phyloP scores from a whole-genome alignment of 2,113 vertebrate species.

The Empidonax traillii region DNA sequence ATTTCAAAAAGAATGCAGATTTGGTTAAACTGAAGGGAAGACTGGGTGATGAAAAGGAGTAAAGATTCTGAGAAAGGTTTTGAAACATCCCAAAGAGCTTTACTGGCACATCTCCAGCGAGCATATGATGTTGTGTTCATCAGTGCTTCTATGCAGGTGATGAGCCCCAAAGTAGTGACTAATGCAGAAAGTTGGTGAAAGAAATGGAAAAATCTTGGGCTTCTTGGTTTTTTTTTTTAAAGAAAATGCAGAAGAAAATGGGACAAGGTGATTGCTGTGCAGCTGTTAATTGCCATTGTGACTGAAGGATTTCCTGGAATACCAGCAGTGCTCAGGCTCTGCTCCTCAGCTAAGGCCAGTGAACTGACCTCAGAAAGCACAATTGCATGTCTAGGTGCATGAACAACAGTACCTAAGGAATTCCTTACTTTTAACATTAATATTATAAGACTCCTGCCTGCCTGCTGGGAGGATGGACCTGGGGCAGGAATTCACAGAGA shows the following conservation, averaged over 20 bases:
- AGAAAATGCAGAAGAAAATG: background rate
- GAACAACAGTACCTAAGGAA: background rate
- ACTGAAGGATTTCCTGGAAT: background rate
- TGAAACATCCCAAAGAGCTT: background rate
- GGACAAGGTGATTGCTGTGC: background rate
- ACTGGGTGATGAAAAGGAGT: background rate
- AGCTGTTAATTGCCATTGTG: background rate
- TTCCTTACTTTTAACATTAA: background rate
- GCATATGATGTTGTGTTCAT: background rate
- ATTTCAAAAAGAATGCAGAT: background rate
- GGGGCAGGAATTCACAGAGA: background rate
- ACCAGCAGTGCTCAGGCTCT: no score
- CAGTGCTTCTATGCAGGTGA: background rate
- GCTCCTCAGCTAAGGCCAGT: background rate
- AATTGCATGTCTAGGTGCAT: fast-evolving
- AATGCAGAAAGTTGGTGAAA: fast-evolving
- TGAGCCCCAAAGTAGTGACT: background rate
- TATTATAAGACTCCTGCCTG: background rate
- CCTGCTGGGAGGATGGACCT: background rate
- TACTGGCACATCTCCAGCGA: background rate
- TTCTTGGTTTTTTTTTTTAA: background rate
- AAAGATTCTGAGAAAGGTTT: background rate
- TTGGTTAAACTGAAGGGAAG: background rate
- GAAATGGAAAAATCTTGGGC: background rate
- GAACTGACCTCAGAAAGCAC: background rate